Percentiles rank a stretch among this genome's conserved stretches.
Conservation (phyloP, 2,797 vertebrate genomes). For the Oreochromis mossambicus region DNA sequence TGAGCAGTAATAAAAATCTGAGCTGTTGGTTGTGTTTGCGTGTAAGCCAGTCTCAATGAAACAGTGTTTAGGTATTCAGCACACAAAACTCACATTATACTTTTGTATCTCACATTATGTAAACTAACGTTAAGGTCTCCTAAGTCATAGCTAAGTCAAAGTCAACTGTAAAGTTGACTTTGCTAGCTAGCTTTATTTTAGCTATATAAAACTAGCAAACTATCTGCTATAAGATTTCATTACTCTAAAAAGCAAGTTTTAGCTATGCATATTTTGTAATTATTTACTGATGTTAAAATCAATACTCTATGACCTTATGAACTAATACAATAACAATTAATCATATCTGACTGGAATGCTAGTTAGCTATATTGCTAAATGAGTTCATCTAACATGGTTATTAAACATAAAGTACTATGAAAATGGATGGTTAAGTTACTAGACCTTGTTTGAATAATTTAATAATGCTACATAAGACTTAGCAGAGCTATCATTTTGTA, state of each 20-base stretch:
- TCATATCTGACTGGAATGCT: too few species aligned
- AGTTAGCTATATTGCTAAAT: background rate
- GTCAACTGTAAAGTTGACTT: background rate
- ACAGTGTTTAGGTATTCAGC: accelerated
- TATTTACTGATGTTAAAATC: background rate
- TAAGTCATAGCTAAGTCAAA: background rate
- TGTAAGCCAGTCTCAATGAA: background rate
- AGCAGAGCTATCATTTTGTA: background rate
- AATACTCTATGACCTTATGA: too few species aligned
- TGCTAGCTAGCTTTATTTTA: background rate
- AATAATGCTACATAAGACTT: background rate
- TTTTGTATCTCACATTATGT: background rate
- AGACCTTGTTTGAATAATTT: background rate
- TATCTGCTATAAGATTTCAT: background rate
- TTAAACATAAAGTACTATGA: background rate
- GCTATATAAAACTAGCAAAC: background rate
- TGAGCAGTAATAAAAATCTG: background rate
- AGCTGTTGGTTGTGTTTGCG: background rate
- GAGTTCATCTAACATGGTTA: background rate
- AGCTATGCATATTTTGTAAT: background rate
- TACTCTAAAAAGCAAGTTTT: background rate
- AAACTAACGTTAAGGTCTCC: background rate
- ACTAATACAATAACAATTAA: too few species aligned
- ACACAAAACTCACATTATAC: background rate
- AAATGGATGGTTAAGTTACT: background rate